Evolutionary conservation across 2,797 vertebrate species (phyloP).

Genomic region (Phrynocephalus guinanensis): DNA sequence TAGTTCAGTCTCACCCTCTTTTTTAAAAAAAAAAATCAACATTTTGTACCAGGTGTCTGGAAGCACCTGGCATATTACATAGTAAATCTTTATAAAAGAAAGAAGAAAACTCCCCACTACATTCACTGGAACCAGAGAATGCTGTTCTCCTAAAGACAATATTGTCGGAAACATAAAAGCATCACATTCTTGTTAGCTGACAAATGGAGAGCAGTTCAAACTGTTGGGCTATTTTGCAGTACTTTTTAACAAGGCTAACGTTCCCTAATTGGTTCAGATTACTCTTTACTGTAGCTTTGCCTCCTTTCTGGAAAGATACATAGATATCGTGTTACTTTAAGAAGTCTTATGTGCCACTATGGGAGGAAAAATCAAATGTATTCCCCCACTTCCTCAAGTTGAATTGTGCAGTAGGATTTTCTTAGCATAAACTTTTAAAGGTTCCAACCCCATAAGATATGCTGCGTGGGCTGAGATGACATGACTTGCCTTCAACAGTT

Average conservation of each 20-base stretch:
- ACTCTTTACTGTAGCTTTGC: slow-evolving; percentile 68
- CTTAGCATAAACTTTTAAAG: slow-evolving; percentile 76
- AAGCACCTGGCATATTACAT: not conserved
- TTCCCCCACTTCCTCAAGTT: slow-evolving; percentile 49
- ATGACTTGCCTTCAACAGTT: slow-evolving; percentile 78
- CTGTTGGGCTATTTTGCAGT: slow-evolving; percentile 71
- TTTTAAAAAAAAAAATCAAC: slow-evolving; percentile 10
- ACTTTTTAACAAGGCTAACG: slow-evolving; percentile 76
- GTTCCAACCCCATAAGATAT: slow-evolving; percentile 75
- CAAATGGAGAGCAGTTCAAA: slow-evolving; percentile 71
- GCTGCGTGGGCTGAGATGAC: slow-evolving; percentile 74
- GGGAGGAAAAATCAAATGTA: slow-evolving; percentile 2
- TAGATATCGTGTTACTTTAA: slow-evolving; percentile 71
- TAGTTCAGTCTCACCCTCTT: not conserved
- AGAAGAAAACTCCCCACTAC: slow-evolving; percentile 39
- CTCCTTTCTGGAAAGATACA: slow-evolving; percentile 74
- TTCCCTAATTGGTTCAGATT: slow-evolving; percentile 75
- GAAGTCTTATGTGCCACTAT: slow-evolving; percentile 65
- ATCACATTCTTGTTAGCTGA: slow-evolving; percentile 66
- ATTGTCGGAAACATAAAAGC: slow-evolving; percentile 55
- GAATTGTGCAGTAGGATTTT: slow-evolving; percentile 72
- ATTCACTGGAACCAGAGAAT: slow-evolving; percentile 57
- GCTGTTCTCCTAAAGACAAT: slow-evolving; percentile 57
- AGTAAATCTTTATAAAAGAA: slow-evolving; percentile 51
- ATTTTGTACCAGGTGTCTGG: slow-evolving; percentile 23